Evolutionary conservation across 2,113 vertebrate species (phyloP), one percentile per base, ranked within the genome.

Genomic region (Mellivora capensis): DNA sequence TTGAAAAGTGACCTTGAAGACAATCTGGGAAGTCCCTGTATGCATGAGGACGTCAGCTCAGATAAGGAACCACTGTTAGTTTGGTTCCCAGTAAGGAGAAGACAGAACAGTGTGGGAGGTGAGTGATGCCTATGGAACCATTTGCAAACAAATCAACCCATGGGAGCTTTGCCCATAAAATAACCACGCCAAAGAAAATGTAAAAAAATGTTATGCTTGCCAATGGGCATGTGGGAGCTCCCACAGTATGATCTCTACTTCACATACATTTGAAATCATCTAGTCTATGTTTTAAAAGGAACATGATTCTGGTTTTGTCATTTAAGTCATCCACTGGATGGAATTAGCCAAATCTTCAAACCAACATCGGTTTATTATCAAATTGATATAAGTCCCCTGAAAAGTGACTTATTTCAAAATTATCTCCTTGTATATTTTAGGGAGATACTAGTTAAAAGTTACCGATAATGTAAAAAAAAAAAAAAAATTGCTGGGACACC

Each of bases 111-210:
- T n/a, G 20, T 15, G 44, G 52, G 18, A 17, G 44, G 72, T 20
- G 6, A 31, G 54, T 0, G 2, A 34, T 20, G 17, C 11, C 1
- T 8, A 8, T 0, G 0, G 37, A 29, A 18, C 21, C 3, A 21
- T 25, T 29, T 12, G 7, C 3, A 44, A 34, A 44, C 0, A 17
- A 9, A 86, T 42, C 18, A 11, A n/a, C 2, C 2, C 0, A 0
- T 2, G 0, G 3, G 17, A 3, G 42, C 4, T 67, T 62, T 23
- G 9, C 15, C 37, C 3, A 5, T 4, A 61, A 69, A 59, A 39
- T 21, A 6, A 4, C 42, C 12, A 52, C 13, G 39, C 31, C 31
- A 31, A 57, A 82, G 44, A 81, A 71, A 90, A 64, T 11, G 9
- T 79, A 9, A 18, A 59, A 49, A 27, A 14, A 76, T 76, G 34